Conservation (phyloP, 2,113 vertebrate genomes). For the Pollachius pollachius region DNA sequence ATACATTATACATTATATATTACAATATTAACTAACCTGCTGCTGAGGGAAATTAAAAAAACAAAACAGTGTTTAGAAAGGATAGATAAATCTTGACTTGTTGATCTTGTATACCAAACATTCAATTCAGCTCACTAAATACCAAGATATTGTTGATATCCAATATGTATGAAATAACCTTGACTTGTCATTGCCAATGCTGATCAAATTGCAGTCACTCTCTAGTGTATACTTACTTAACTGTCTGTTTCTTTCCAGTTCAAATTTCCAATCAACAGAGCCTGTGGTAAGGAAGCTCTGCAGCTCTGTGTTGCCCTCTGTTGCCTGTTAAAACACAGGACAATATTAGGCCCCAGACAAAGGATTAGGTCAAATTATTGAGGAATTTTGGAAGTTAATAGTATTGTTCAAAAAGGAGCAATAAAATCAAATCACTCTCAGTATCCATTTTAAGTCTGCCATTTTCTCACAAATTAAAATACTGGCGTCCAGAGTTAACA, state of each 20-base stretch:
- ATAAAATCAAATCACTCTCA: background rate
- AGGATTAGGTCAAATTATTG: too few relatives aligned
- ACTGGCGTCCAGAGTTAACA: background rate
- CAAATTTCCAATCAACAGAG: conserved; percentile 56
- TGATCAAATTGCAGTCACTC: too few relatives aligned
- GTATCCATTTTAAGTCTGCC: background rate
- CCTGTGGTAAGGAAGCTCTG: conserved; percentile 50
- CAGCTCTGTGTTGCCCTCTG: conserved; percentile 87
- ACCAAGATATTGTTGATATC: too few relatives aligned
- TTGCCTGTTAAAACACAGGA: conserved; percentile 70
- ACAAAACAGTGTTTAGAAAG: too few relatives aligned
- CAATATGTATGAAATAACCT: too few relatives aligned
- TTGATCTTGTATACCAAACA: too few relatives aligned
- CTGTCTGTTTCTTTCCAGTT: conserved; percentile 71
- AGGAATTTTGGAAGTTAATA: too few relatives aligned
- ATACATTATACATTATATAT: background rate
- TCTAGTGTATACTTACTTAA: conserved; percentile 69
- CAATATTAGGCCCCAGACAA: conserved; percentile 1
- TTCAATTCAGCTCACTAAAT: too few relatives aligned
- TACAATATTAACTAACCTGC: too few relatives aligned
- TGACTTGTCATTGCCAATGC: too few relatives aligned
- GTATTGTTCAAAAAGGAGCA: background rate
- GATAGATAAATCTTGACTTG: too few relatives aligned
- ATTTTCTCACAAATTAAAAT: background rate
- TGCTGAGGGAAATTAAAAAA: too few relatives aligned